A percentile compares a stretch with the other conserved stretches of the same genome.
These are phyloP conservation scores for Sphenodon punctatus DNA, from an alignment of 2,797 vertebrate genomes.

Conservation along the genomic window DNA sequence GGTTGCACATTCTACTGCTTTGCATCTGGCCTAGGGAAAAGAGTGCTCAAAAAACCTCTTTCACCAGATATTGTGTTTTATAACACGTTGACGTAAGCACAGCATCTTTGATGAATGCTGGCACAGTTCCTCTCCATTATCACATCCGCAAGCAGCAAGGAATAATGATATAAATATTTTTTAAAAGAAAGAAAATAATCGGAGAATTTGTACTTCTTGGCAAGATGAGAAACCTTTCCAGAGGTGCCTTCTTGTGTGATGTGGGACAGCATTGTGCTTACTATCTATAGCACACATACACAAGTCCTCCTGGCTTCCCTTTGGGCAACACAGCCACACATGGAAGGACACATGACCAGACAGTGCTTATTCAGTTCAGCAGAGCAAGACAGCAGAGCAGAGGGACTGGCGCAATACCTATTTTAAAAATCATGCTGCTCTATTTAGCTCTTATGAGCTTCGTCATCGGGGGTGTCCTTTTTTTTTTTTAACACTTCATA, in stretches of 20 bases:
- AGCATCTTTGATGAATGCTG: neutral
- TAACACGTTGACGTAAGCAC: neutral
- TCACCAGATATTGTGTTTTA: neutral
- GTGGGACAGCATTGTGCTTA: neutral
- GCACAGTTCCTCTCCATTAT: neutral
- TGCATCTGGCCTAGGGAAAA: too few relatives aligned
- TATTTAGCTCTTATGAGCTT: neutral
- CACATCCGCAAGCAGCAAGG: neutral
- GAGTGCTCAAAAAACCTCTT: neutral
- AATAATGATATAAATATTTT: neutral
- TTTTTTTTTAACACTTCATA: neutral
- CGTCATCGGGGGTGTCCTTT: neutral
- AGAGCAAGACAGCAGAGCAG: slow-evolving; percentile 5
- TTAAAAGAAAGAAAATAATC: neutral
- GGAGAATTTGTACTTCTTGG: neutral
- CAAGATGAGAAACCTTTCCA: neutral
- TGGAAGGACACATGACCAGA: neutral
- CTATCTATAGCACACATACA: neutral
- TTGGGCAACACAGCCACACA: neutral
- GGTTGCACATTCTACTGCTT: too few relatives aligned
- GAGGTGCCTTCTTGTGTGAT: neutral
- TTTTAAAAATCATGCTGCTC: neutral
- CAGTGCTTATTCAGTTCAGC: neutral
- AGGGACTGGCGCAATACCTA: neutral
- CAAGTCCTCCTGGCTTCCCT: neutral